Evolutionary conservation across 2,797 vertebrate species (phyloP).

Genomic region (Onychomys leucogaster): DNA sequence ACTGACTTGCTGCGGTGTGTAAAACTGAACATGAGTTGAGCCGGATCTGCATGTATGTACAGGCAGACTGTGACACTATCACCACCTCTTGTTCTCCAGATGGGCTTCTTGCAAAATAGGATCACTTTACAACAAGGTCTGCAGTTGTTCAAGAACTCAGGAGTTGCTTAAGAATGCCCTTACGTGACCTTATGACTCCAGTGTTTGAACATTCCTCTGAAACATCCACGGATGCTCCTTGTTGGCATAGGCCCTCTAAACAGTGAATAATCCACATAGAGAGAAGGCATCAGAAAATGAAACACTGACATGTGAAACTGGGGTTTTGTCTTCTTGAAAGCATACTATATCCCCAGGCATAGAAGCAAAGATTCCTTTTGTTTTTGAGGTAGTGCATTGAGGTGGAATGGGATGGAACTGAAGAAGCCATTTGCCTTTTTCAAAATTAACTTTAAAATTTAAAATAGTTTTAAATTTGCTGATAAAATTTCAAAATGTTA

Average conservation of each 20-base stretch:
- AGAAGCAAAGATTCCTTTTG: background rate
- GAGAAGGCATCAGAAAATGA: background rate
- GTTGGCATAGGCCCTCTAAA: rapidly evolving
- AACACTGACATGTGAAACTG: background rate
- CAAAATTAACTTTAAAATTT: slow-evolving; percentile 6
- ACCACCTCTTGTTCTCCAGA: background rate
- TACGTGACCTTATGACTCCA: background rate
- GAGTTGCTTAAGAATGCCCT: slow-evolving; percentile 2
- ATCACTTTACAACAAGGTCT: background rate
- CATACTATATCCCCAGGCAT: background rate
- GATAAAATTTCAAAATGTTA: background rate
- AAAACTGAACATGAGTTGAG: background rate
- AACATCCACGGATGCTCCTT: background rate
- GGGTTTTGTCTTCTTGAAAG: background rate
- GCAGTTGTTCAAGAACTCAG: background rate
- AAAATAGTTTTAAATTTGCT: background rate
- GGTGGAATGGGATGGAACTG: background rate
- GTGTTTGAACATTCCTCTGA: background rate
- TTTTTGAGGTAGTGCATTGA: background rate
- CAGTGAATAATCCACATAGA: background rate
- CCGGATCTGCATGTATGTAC: rapidly evolving
- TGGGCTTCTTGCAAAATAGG: background rate
- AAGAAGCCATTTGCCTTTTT: background rate
- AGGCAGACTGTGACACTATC: rapidly evolving
- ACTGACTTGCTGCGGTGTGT: rapidly evolving